Evolutionary conservation across 1,140 invertebrate species (phyloP).

Genomic region (Dinoponera quadriceps): DNA sequence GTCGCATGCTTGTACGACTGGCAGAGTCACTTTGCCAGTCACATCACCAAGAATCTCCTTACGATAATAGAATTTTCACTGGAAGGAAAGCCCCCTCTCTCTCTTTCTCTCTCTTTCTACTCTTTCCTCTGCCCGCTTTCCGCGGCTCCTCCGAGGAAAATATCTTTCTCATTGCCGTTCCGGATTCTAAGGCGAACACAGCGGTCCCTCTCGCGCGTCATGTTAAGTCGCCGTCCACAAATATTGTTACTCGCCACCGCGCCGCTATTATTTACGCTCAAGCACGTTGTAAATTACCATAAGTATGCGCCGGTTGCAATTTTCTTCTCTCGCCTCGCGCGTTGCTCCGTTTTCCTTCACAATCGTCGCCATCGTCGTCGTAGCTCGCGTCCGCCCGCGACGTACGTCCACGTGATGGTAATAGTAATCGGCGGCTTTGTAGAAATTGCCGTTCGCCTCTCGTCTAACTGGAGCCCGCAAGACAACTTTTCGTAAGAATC

Average conservation of each 20-base stretch:
- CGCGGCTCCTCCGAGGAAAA: no score
- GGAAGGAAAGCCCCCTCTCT: neutral
- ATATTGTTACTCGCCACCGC: conserved; percentile 30
- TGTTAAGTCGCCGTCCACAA: conserved; percentile 17
- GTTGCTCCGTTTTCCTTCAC: conserved; percentile 32
- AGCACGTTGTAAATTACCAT: conserved; percentile 49
- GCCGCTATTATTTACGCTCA: conserved; percentile 36
- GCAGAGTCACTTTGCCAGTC: conserved; percentile 6
- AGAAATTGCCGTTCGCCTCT: conserved; percentile 18
- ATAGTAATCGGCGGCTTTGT: conserved; percentile 2
- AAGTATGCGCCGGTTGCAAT: conserved; percentile 39
- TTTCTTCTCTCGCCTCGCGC: neutral
- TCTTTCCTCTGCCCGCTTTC: neutral
- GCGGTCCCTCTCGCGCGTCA: conserved; percentile 6
- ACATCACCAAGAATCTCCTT: conserved; percentile 12
- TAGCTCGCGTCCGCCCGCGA: neutral
- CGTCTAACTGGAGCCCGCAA: neutral
- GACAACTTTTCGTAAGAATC: neutral
- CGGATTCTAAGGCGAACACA: conserved; percentile 10
- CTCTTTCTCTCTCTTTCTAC: neutral
- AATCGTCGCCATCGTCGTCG: no score
- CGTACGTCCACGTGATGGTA: neutral
- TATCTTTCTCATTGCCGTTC: neutral
- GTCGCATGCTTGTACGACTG: conserved; percentile 36
- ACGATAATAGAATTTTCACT: conserved; percentile 28